A percentile compares a stretch with the other conserved stretches of the same genome.
phyloP scores from a whole-genome alignment of 2,888 invertebrate species.

The Agrypnus murinus region DNA sequence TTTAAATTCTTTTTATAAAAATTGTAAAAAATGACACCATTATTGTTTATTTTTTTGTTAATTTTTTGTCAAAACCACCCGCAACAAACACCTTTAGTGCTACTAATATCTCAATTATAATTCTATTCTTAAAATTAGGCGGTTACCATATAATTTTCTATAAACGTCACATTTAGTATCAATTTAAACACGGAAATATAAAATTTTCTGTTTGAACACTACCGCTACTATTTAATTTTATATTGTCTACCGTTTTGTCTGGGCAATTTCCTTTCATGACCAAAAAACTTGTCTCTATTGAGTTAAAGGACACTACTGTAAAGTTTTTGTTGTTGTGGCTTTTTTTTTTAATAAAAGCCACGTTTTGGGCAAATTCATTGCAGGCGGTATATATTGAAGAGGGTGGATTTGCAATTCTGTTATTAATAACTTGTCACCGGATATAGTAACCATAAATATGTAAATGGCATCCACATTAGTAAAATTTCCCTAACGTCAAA shows the following conservation, averaged over 20 bases:
- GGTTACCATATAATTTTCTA: conserved; percentile 38
- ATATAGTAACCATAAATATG: too few species aligned
- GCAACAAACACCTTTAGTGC: not conserved
- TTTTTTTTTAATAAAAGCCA: too few species aligned
- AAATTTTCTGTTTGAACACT: conserved; percentile 20
- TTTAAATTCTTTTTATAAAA: conserved; percentile 32
- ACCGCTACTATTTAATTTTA: conserved; percentile 32
- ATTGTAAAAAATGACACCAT: conserved; percentile 28
- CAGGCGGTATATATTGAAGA: too few species aligned
- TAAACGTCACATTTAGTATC: conserved; percentile 31
- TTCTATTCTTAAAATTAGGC: conserved; percentile 37
- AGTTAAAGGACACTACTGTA: too few species aligned
- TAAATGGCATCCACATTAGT: too few species aligned
- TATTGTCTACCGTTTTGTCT: conserved; percentile 25
- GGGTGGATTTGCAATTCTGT: too few species aligned
- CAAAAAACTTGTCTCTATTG: too few species aligned
- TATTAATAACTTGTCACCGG: too few species aligned
- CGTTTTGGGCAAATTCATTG: too few species aligned
- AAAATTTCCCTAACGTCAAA: not conserved
- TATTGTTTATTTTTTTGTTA: conserved; percentile 11
- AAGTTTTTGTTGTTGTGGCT: too few species aligned
- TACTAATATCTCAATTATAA: conserved; percentile 41
- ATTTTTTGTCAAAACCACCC: conserved; percentile 25
- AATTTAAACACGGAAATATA: conserved; percentile 42
- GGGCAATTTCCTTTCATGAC: conserved; percentile 16